Evolutionary conservation across 2,113 vertebrate genomes (phyloP), one percentile per base, ranked within the genome.

Genomic region (Marmota flaviventris): DNA sequence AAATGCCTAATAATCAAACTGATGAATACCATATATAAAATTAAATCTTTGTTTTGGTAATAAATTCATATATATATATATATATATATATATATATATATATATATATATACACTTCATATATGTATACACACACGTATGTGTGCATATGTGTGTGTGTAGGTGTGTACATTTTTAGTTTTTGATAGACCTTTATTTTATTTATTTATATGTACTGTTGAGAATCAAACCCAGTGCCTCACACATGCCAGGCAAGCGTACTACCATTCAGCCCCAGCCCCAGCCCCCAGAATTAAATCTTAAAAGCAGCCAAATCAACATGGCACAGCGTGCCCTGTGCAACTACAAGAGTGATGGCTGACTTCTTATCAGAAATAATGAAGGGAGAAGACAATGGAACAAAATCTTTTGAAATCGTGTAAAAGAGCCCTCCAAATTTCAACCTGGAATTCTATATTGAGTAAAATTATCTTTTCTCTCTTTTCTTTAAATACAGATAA

Each of bases 311-410:
- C 78, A 75, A 29, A 69, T 75, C 73, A 79, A 89, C 91, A 42
- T 63, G 34, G 90, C 2, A 7, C 14, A 72, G 39, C 29, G 34
- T 45, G 58, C 4, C 39, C 37, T 42, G 0, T 77, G n/a, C 25
- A 29, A 45, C 17, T 39, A 25, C 53, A 72, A 42, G 72, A 89
- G 73, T 81, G 14, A 70, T 27, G 69, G 48, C 58, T 65, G 42
- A 73, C 16, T 87, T 90, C 42, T 25, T 61, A 45, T 75, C n/a
- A 69, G n/a, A 89, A 85, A 76, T 85, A 81, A 95, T 78, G 37
- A 61, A 83, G 22, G 16, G 17, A 69, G 27, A 83, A 70, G 56
- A 67, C 4, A 72, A 75, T 56, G 12, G 70, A 53, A 53, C 39
- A 84, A 29, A 10, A 18, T 45, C 51, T 94, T 51, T 42, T 45